Base-by-base conservation (phyloP, 2,797 vertebrate species). In the Enteromius afrohamiltoni region DNA sequence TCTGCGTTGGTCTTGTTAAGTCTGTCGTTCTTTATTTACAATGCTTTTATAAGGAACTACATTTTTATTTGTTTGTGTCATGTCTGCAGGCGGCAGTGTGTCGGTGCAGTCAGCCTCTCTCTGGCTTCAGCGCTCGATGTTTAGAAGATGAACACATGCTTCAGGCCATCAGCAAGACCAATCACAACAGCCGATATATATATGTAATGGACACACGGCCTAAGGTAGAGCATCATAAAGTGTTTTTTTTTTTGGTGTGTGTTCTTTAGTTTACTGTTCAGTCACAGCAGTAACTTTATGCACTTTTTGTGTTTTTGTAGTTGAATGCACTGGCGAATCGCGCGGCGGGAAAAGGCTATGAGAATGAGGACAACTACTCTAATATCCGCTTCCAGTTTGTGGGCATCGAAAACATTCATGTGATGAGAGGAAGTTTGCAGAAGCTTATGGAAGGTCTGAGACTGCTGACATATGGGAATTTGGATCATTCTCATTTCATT, bases 311-410 rank as follows among this genome's bases (percentile, higher is more conserved):
- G 34, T 37, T 58, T 83, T 78, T 1, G 55, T 89, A 99, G 98
- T 90, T 99, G 86, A 99, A 99, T 79, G 98, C 98, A 0, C 92
- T 99, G 82, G 98, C 98, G 4, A 99, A 99, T 92, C 94, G 98
- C 89, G 98, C 98, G 16, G 98, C 98, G n/a, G 98, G 98, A 65
- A 99, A 99, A 93, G 98, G 98, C 85, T 99, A 99, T 71, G 98
- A 99, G 91, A 99, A 99, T 29, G 97, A 99, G 90, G 98, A 99
- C 92, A 99, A 99, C 93, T 99, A 99, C 92, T 97, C 97, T 85
- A 98, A 99, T 92, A 99, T 99, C 90, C 96, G 98, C 88, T 99
- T 99, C 92, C 96, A 99, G 92, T 99, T 99, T 91, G 97, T 99
- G 86, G 98, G 98, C 88, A 99, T 99, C 80, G 98, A 99, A 93